These are phyloP conservation scores for Eudemis profundana DNA, from an alignment of 2,888 invertebrate species.

Conservation along the genomic window DNA sequence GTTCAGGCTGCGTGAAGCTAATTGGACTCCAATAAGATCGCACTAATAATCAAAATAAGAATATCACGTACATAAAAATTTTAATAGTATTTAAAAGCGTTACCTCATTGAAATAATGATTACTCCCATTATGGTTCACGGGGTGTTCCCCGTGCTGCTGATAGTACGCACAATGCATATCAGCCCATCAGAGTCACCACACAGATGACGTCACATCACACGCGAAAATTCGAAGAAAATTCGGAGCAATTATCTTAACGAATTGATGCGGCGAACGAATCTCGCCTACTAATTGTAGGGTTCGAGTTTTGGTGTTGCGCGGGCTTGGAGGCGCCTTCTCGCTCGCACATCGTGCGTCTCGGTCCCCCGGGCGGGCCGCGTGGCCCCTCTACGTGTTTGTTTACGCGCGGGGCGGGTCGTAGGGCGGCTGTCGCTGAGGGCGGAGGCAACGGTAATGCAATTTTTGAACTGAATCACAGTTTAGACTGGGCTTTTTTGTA, in stretches of 20 bases:
- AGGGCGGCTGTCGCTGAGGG: slow-evolving; percentile 71
- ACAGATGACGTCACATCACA: slow-evolving; percentile 63
- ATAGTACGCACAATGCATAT: slow-evolving; percentile 82
- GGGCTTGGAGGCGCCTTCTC: slow-evolving; percentile 58
- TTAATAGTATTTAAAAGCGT: slow-evolving; percentile 47
- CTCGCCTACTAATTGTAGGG: slow-evolving; percentile 85
- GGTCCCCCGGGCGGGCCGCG: slow-evolving; percentile 62
- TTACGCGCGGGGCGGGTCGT: slow-evolving; percentile 76
- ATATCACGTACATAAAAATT: slow-evolving; percentile 4
- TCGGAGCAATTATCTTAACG: slow-evolving; percentile 82
- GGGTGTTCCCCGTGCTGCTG: slow-evolving; percentile 80
- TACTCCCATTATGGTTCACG: slow-evolving; percentile 74
- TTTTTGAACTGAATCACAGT: slow-evolving; percentile 44
- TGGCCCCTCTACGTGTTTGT: slow-evolving; percentile 59
- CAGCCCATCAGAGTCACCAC: slow-evolving; percentile 68
- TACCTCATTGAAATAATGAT: slow-evolving; percentile 82
- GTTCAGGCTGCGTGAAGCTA: neutral
- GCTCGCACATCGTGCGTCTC: slow-evolving; percentile 65
- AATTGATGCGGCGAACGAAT: slow-evolving; percentile 84
- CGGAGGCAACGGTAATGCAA: slow-evolving; percentile 64
- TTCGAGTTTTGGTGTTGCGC: slow-evolving; percentile 66
- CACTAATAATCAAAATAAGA: slow-evolving; percentile 27
- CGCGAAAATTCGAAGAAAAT: slow-evolving; percentile 72
- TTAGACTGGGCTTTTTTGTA: slow-evolving; percentile 24
- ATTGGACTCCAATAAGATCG: slow-evolving; percentile 26